Evolutionary conservation across 1,140 invertebrate genomes (phyloP), one percentile per base, ranked within the genome.

Genomic region (Ostrea edulis): DNA sequence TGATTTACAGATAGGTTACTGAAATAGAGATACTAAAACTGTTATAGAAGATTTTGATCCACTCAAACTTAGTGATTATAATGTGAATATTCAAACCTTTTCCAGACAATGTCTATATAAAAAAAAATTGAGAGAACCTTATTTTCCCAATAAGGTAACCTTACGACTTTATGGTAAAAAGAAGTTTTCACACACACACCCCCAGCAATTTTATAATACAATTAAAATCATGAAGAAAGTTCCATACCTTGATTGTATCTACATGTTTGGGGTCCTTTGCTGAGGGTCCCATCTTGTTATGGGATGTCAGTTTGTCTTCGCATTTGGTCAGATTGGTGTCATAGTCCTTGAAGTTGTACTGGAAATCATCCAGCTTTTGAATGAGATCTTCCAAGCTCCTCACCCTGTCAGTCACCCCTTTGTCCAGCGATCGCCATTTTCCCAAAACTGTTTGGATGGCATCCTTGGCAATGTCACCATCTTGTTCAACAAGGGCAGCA

Each of bases 381-480:
- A 97, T 96, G 35, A 97, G 97, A 88, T 98, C 97, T 95, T 99
- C 98, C 71, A 99, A 95, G 92, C 97, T 96, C 95, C 98, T 96
- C 86, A 97, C 96, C 93, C 97, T 95, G 85, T 96, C 96, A 52
- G 82, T 54, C 22, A 94, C 92, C 44, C 83, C 94, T 94, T 77
- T 22, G 11, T 77, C 68, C 2, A 77, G 29, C 9, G 2, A 14
- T 25, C 12, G 98, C 98, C 98, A 99, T 93, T 97, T 95, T 85
- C 97, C 96, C 94, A 97, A 98, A 93, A 98, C 96, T 82, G 96
- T 96, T 85, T 96, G 95, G 2, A 99, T 95, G 93, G 98, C 97
- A 53, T 97, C 96, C 92, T 97, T 97, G 0, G 99, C 97, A 14
- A 97, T 96, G 77, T 98, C 97, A 93, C 98, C 97, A 92, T 99